Evolutionary conservation across 2,797 vertebrate genomes (phyloP), one percentile per base, ranked within the genome.

Genomic region (Intellagama lesueurii): DNA sequence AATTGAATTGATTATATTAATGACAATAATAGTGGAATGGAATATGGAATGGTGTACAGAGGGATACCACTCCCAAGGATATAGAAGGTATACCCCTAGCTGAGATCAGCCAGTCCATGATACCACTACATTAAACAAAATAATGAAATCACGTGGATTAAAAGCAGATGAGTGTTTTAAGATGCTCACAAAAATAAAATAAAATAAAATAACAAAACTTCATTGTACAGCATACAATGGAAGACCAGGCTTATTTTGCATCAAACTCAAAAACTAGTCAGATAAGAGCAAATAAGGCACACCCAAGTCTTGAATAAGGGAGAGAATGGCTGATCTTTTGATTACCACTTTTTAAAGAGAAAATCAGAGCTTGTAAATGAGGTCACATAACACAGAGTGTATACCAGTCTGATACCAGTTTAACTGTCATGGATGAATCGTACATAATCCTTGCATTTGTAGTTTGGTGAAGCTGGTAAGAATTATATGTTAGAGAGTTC

Each of bases 1-100:
- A 86, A 12, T 40, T 85, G 83, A 86, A 86, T 81, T 12, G 78
- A 81, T 89, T 89, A 73, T 72, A 85, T 79, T 89, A 89, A 86
- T 81, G 88, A 73, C 68, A 85, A 32, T 76, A 81, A 86, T 81
- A 79, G 70, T 73, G 52, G 40, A 81, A 76, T 89, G 78, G 80
- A 88, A 83, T 76, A 49, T 64, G 70, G 70, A 73, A 56, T 81
- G 77, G 40, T 85, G 56, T 73, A 64, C 69, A 49, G 70, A 80
- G 73, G 83, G 83, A 86, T 81, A 68, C 30, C 82, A 86, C 16
- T 78, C 17, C 44, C 49, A 70, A 44, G 76, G 64, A 87, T 69
- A 49, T 7, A 86, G 68, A 73, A 82, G 44, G 35, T 84, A 70
- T 70, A 88, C 81, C 83, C 88, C 83, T 81, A 86, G 44, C 83